Evolutionary conservation across 2,113 vertebrate species (phyloP), one percentile per base, ranked within the genome.

Genomic region (Neopipo cinnamomea): DNA sequence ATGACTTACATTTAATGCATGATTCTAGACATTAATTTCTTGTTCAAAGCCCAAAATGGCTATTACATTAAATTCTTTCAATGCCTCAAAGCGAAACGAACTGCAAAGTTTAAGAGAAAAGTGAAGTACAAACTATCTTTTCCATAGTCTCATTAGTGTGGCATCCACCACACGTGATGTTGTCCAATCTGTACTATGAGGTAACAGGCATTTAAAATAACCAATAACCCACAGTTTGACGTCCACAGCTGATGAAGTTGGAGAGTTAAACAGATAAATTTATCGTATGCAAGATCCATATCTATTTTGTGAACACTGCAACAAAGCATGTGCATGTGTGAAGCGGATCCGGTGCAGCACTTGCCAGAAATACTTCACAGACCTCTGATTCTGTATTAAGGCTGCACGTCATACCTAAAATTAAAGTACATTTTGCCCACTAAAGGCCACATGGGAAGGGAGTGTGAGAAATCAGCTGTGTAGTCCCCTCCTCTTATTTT

Each of bases 341-440:
- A 74, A 91, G 41, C 39, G 31, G 71, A 53, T 44, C 44, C 0
- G 0, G 21, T 37, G 31, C 52, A 77, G 50, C 68, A 24, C 59
- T 86, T 66, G 62, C 50, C 68, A 89, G 65, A 95, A 96, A 86
- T 52, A 67, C 33, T 44, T 89, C 59, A 50, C 31, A 55, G 52
- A 75, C 18, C 44, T 66, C 33, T 50, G 55, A 79, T 33, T 49
- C 73, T 11, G 63, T 18, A n/a, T 52, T 80, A 87, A 53, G 41
- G 67, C 18, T 66, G 85, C 66, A 74, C 17, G 4, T 73, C 82
- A 59, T 41, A 53, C 42, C 61, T 85, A 80, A 91, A 97, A 77
- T 68, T 77, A 85, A 95, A 61, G 61, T 25, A 46, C 27, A 7
- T 68, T 88, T 91, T 93, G 28, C 74, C 85, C 59, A 86, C 65